These are phyloP conservation scores for Scaptomyza pallida DNA, from an alignment of 1,140 invertebrate species.

Conservation along the genomic window DNA sequence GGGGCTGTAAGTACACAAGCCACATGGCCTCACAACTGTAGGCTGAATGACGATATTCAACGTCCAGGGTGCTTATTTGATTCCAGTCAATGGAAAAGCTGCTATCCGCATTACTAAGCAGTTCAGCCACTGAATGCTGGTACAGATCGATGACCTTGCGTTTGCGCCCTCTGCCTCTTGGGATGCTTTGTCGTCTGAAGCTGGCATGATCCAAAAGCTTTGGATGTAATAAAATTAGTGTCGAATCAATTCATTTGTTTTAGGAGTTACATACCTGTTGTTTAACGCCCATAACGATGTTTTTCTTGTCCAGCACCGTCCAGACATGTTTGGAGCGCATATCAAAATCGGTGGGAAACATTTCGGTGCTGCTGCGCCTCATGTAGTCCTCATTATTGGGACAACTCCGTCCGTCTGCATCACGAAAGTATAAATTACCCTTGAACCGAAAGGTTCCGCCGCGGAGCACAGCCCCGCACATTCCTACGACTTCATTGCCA, in stretches of 20 bases:
- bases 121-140: conserved; percentile 29
- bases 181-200: background rate
- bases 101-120: conserved; percentile 52
- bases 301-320: conserved; percentile 71
- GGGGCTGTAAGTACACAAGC: conserved; percentile 88
- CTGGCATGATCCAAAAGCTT: conserved; percentile 54
- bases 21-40: conserved; percentile 87
- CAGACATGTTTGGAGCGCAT: conserved; percentile 63
- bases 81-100: conserved; percentile 77
- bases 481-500: conserved; percentile 5
- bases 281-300: conserved; percentile 72
- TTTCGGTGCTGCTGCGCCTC: conserved; percentile 59
- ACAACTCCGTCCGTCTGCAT: conserved; percentile 65
- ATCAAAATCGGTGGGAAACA: conserved; percentile 79
- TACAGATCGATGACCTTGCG: conserved; percentile 47
- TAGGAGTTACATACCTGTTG: conserved; percentile 54
- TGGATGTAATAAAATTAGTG: background rate
- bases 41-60: conserved; percentile 84
- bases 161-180: conserved; percentile 2
- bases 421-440: conserved; percentile 77
- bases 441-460: conserved; percentile 75
- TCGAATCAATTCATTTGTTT: background rate
- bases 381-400: conserved; percentile 78
- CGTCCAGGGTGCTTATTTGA: conserved; percentile 83
- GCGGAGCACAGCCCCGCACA: conserved; percentile 53